These are phyloP conservation scores for Scaeva pyrastri DNA, from an alignment of 2,888 invertebrate genomes.

Conservation along the genomic window DNA sequence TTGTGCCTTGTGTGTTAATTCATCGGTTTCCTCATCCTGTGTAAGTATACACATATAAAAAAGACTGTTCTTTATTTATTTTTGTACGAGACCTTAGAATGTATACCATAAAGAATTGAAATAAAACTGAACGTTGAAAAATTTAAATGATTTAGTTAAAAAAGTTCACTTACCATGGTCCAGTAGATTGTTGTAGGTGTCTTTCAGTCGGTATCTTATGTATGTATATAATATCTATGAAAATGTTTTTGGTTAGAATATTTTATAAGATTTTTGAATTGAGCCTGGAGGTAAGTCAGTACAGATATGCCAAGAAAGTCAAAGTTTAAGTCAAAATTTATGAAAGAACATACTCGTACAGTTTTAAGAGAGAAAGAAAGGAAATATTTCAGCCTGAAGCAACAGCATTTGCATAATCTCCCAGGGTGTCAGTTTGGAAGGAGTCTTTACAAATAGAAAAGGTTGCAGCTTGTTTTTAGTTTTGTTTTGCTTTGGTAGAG, in stretches of 20 bases:
- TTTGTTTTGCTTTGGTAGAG: not conserved
- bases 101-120: constrained; percentile 12
- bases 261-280: constrained; percentile 29
- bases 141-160: constrained; percentile 36
- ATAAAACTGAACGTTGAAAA: constrained; percentile 26
- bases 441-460: constrained; percentile 16
- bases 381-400: constrained; percentile 32
- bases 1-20: constrained; percentile 80
- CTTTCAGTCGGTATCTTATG: not conserved
- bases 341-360: constrained; percentile 1
- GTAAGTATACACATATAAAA: constrained; percentile 58
- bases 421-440: constrained; percentile 41
- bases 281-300: constrained; percentile 40
- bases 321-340: constrained; percentile 55
- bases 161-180: constrained; percentile 2
- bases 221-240: not conserved
- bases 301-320: constrained; percentile 46
- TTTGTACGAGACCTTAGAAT: constrained; percentile 30
- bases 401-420: constrained; percentile 66
- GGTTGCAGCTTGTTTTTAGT: not conserved
- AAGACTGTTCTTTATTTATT: constrained; percentile 20
- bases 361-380: constrained; percentile 20
- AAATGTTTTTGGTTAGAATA: constrained; percentile 11
- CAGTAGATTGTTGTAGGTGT: not conserved
- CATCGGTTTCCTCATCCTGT: constrained; percentile 75